phyloP scores from a whole-genome alignment of 2,888 invertebrate species.

The Sturmia bella region DNA sequence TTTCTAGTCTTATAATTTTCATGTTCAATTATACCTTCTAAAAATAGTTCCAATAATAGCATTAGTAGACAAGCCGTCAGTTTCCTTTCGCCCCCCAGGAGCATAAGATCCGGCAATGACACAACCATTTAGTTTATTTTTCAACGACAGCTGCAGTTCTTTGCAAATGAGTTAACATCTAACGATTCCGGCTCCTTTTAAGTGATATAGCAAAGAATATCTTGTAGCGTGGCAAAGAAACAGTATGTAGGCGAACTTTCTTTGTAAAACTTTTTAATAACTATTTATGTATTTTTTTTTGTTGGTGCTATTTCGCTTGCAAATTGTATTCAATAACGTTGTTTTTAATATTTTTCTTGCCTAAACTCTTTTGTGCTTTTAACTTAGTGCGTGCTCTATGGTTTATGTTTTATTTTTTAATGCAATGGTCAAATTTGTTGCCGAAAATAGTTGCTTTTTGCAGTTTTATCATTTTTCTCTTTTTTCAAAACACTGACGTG shows the following conservation, averaged over 20 bases:
- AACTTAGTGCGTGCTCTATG: constrained; percentile 14
- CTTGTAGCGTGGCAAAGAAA: constrained; percentile 61
- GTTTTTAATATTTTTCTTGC: background rate
- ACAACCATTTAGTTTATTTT: constrained; percentile 73
- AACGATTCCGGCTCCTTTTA: background rate
- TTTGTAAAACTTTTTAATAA: constrained; percentile 15
- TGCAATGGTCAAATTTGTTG: constrained; percentile 36
- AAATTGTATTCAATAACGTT: background rate
- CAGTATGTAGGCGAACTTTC: too few species aligned
- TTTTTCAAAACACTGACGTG: constrained; percentile 66
- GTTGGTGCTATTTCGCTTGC: background rate
- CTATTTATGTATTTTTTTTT: background rate
- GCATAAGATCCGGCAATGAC: constrained; percentile 76
- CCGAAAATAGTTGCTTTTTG: constrained; percentile 28
- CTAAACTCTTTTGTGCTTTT: background rate
- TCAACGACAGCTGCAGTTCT: constrained; percentile 36
- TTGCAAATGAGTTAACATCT: constrained; percentile 43
- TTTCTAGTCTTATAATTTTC: background rate
- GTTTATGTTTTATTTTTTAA: constrained; percentile 53
- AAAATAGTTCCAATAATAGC: constrained; percentile 86
- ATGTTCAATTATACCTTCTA: constrained; percentile 85
- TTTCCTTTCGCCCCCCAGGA: constrained; percentile 83
- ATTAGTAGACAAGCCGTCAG: constrained; percentile 86
- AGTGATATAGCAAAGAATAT: constrained; percentile 22
- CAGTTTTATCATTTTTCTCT: constrained; percentile 38